Evolutionary conservation across 2,888 invertebrate genomes (phyloP).

Genomic region (Meiosimyza platycephala): DNA sequence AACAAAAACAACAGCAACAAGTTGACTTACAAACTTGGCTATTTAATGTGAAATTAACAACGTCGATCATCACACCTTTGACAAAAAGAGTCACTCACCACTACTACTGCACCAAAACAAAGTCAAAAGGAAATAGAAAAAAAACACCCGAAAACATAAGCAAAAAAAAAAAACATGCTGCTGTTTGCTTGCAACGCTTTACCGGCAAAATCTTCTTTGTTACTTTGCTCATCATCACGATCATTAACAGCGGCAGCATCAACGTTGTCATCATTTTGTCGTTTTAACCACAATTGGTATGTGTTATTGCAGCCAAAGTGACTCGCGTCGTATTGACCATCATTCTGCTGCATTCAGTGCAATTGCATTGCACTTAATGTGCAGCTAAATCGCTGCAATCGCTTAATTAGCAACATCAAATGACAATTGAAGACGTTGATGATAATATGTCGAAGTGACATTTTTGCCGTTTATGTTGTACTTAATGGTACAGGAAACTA

Average conservation of each 20-base stretch:
- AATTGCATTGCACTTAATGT: not conserved
- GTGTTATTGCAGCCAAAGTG: too few species aligned
- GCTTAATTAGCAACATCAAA: slow-evolving; percentile 25
- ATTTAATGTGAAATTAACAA: slow-evolving; percentile 30
- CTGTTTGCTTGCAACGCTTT: slow-evolving; percentile 28
- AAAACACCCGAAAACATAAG: slow-evolving; percentile 9
- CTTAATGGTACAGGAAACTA: too few species aligned
- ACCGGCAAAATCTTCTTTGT: slow-evolving; percentile 6
- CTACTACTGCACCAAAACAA: slow-evolving; percentile 14
- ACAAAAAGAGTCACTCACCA: slow-evolving; percentile 22
- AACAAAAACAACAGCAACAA: slow-evolving; percentile 4
- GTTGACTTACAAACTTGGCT: slow-evolving; percentile 8
- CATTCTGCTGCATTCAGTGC: not conserved
- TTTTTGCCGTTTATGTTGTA: too few species aligned
- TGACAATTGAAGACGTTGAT: slow-evolving; percentile 2
- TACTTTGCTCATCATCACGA: not conserved
- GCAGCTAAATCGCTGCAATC: not conserved
- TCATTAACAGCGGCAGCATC: not conserved
- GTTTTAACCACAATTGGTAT: too few species aligned
- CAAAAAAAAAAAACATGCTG: slow-evolving; percentile 23
- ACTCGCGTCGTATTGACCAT: too few species aligned
- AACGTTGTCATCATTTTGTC: not conserved
- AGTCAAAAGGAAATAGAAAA: slow-evolving; percentile 14
- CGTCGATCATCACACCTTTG: slow-evolving; percentile 38
- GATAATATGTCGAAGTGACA: too few species aligned